Base-by-base conservation (phyloP, 1,140 invertebrate species). In the Coelopa frigida region DNA sequence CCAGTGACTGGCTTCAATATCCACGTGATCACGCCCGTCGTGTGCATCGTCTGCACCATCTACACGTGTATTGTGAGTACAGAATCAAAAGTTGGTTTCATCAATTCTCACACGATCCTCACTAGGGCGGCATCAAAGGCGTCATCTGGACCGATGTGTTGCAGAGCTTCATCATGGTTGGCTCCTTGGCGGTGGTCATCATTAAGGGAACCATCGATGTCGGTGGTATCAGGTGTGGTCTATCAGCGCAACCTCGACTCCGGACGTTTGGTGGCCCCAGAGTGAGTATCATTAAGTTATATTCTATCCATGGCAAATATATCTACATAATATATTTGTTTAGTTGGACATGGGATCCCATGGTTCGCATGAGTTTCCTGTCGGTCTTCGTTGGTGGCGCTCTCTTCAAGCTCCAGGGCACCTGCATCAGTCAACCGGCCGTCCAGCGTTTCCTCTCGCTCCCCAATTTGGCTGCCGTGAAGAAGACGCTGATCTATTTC, bases 81-180 rank as follows among this genome's bases (percentile, higher is more conserved):
- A 32, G 2, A 42, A 27, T 17, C 21, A 2, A 2, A 29, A 26
- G 14, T 42, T 42, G 5, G 22, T 32, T 33, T 23, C 36, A 15
- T 37, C 56, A 27, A 17, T 46, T 45, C 23, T 27, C n/a, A n/a
- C n/a, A n/a, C n/a, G n/a, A n/a, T n/a, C 52, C 50, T 41, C 70
- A 72, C 45, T 50, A 89, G 85, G 87, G 87, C 49, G 87, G 87
- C 3, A 74, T 91, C 44, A 89, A 89, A 65, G 87, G 86, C 1
- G 88, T 91, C 0, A 80, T 92, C 23, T 88, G 85, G 87, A 90
- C 88, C 3, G 89, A 92, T 70, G 80, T 84, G 0, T 77, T 92
- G 46, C 88, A 91, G 69, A 80, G 81, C 4, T 50, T 78, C 3
- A 73, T 89, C 1, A 90, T 90, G 81, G 81, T 89, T 41, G 80